These are phyloP conservation scores for Cynopterus sphinx DNA, from an alignment of 2,797 vertebrate genomes.

Conservation along the genomic window DNA sequence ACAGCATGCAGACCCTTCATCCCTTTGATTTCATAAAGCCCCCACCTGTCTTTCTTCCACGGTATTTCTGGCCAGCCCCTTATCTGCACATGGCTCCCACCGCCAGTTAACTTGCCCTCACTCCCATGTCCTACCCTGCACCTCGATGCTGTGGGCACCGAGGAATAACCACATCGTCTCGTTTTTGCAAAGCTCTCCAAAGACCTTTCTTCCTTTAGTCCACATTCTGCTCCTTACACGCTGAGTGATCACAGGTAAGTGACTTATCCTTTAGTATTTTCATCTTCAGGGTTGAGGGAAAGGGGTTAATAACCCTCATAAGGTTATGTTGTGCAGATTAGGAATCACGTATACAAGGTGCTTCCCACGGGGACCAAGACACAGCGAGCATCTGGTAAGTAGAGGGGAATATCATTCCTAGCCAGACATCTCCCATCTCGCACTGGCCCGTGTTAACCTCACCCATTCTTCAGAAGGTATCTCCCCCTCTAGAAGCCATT, in stretches of 20 bases:
- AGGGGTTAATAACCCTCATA: background rate
- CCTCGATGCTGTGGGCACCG: background rate
- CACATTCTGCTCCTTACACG: background rate
- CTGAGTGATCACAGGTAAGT: background rate
- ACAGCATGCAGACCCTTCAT: background rate
- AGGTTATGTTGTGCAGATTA: background rate
- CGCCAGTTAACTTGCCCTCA: background rate
- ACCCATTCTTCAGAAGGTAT: background rate
- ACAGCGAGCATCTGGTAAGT: background rate
- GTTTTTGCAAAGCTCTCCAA: background rate
- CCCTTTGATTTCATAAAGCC: background rate
- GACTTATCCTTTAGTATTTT: background rate
- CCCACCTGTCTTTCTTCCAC: background rate
- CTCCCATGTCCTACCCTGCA: background rate
- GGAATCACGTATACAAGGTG: background rate
- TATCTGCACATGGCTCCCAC: background rate
- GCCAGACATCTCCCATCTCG: background rate
- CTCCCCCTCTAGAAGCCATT: background rate
- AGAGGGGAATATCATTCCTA: background rate
- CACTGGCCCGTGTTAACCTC: accelerated
- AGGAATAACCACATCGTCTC: background rate
- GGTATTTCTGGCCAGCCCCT: background rate
- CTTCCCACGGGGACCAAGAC: background rate
- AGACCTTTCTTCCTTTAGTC: background rate
- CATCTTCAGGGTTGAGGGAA: background rate